Conservation (phyloP, 2,888 invertebrate genomes). For the Busseola fusca region DNA sequence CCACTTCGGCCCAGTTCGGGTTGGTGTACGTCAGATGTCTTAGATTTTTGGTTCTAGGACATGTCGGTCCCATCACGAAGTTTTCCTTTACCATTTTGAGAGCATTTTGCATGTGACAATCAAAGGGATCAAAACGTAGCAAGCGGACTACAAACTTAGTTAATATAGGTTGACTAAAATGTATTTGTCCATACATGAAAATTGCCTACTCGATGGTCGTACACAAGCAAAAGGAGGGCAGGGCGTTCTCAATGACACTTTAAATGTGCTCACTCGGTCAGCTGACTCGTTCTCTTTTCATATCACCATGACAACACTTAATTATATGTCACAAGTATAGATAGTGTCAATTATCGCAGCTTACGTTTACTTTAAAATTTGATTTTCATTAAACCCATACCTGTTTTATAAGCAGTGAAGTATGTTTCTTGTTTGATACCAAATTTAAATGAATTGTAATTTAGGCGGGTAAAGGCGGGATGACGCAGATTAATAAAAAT, state of each 20-base stretch:
- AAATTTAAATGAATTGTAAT: background rate
- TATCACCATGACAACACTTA: conserved; percentile 65
- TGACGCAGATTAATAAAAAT: background rate
- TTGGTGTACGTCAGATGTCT: background rate
- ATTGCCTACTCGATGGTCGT: conserved; percentile 69
- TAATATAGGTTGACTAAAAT: conserved; percentile 75
- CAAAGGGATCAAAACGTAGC: conserved; percentile 68
- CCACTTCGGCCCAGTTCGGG: background rate
- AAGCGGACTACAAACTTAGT: conserved; percentile 53
- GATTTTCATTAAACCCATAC: background rate
- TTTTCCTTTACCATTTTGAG: background rate
- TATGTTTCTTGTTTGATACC: background rate
- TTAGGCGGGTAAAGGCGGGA: background rate
- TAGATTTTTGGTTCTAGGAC: background rate
- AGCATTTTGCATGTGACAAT: conserved; percentile 1
- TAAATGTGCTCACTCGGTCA: conserved; percentile 69
- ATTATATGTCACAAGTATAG: conserved; percentile 43
- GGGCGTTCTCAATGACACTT: conserved; percentile 84
- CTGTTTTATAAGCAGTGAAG: background rate
- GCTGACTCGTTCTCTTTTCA: conserved; percentile 77
- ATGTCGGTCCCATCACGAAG: background rate
- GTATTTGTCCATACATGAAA: conserved; percentile 82
- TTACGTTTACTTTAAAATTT: conserved; percentile 27
- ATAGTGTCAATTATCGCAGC: conserved; percentile 41
- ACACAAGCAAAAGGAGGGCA: conserved; percentile 76